phyloP scores from a whole-genome alignment of 2,113 vertebrate species.

The Galbula dea region DNA sequence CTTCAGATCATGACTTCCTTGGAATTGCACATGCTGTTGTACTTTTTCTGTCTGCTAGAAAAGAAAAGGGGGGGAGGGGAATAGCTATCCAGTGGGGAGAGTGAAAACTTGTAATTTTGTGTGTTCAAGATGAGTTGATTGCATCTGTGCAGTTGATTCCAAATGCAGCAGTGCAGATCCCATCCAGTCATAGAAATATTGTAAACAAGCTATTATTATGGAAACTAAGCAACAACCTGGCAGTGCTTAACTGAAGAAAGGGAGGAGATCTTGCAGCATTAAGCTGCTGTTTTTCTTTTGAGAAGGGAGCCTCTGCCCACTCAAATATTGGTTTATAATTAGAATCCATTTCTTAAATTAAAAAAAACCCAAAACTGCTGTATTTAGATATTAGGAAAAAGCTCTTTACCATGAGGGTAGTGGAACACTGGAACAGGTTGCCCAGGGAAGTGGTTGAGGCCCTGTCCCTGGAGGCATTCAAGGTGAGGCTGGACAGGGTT shows the following conservation, averaged over 20 bases:
- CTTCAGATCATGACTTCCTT: neutral
- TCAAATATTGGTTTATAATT: neutral
- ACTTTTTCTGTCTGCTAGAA: neutral
- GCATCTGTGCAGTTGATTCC: neutral
- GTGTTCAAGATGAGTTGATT: neutral
- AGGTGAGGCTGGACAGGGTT: too few species aligned
- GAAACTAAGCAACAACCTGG: neutral
- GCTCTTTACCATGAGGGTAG: too few species aligned
- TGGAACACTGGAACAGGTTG: too few species aligned
- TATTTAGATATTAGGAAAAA: too few species aligned
- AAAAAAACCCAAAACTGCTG: too few species aligned
- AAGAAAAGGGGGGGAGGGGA: neutral
- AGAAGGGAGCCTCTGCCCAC: neutral
- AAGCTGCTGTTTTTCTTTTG: neutral
- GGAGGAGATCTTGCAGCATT: neutral
- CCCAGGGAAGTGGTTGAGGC: too few species aligned
- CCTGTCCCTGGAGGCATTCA: too few species aligned
- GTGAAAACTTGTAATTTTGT: neutral
- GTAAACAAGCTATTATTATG: neutral
- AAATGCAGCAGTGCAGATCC: neutral
- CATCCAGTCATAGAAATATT: neutral
- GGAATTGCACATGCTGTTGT: rapidly evolving
- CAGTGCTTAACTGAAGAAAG: neutral
- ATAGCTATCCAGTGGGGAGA: neutral
- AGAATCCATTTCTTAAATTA: neutral